Percentiles rank a stretch among this genome's conserved stretches.
Conservation (phyloP, 2,113 vertebrate genomes). For the Hemichromis elongatus region DNA sequence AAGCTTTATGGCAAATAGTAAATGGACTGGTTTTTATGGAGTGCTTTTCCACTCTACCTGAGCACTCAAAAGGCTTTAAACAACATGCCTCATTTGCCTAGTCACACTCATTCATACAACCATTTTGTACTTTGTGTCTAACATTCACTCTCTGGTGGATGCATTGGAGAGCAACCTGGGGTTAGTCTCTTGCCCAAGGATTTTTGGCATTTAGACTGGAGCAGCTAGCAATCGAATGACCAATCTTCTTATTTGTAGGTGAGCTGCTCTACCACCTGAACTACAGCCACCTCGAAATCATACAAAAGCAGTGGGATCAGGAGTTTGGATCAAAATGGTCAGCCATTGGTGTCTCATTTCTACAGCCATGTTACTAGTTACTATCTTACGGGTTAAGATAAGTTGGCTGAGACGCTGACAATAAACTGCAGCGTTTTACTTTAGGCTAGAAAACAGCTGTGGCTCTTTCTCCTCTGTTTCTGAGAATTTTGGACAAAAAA, state of each 20-base stretch:
- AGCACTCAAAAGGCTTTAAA: neutral
- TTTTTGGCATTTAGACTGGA: neutral
- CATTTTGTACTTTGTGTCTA: neutral
- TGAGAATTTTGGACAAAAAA: neutral
- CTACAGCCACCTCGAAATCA: neutral
- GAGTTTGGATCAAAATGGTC: neutral
- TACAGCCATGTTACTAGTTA: neutral
- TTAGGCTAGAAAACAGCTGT: neutral
- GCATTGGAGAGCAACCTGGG: neutral
- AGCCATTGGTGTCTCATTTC: neutral
- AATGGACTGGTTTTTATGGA: neutral
- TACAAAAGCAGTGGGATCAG: neutral
- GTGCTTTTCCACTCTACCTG: neutral
- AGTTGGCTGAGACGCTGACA: neutral
- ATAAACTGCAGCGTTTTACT: neutral
- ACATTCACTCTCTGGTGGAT: neutral
- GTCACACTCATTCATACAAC: neutral
- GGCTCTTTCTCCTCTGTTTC: neutral
- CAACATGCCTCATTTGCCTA: neutral
- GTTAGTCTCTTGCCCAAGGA: neutral
- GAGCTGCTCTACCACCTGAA: neutral
- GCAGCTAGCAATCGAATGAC: neutral
- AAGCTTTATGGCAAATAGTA: neutral
- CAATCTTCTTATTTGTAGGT: neutral
- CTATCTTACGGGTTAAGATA: no score